A percentile compares a stretch with the other conserved stretches of the same genome.
phyloP scores from a whole-genome alignment of 2,797 vertebrate species.

The Chrosomus eos region DNA sequence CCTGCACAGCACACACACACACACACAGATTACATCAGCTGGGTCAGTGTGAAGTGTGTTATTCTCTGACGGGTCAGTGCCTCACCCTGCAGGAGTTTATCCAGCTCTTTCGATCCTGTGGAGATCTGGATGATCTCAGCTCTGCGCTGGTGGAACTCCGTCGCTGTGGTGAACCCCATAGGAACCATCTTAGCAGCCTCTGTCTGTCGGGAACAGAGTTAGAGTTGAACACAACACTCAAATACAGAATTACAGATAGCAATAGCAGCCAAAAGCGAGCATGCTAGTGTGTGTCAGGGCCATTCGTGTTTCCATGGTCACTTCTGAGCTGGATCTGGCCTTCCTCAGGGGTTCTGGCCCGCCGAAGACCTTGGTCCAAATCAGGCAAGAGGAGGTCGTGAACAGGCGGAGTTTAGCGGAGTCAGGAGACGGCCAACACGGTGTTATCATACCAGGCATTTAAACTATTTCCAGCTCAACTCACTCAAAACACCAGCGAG shows the following conservation, averaged over 20 bases:
- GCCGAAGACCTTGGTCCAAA: too few relatives aligned
- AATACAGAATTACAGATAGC: background rate
- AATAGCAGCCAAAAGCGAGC: background rate
- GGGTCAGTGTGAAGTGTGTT: background rate
- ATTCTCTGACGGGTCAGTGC: background rate
- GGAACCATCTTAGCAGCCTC: slow-evolving; percentile 96
- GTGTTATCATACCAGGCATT: too few relatives aligned
- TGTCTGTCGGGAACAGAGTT: slow-evolving; percentile 69
- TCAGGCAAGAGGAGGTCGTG: too few relatives aligned
- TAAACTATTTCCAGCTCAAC: too few relatives aligned
- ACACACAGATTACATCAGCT: background rate
- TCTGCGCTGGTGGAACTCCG: slow-evolving; percentile 95
- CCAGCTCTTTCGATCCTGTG: slow-evolving; percentile 95
- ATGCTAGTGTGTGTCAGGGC: background rate
- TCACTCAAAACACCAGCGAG: too few relatives aligned
- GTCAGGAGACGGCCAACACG: too few relatives aligned
- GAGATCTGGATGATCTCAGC: slow-evolving; percentile 98
- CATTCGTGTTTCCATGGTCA: background rate
- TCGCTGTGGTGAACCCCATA: slow-evolving; percentile 98
- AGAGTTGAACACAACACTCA: background rate
- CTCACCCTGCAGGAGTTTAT: slow-evolving; percentile 94
- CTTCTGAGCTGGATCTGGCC: background rate
- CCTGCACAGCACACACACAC: slow-evolving; percentile 73
- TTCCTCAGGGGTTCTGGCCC: too few relatives aligned
- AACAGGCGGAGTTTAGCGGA: too few relatives aligned